These are phyloP conservation scores for Magallana gigas DNA, from an alignment of 1,140 invertebrate genomes.

Conservation along the genomic window DNA sequence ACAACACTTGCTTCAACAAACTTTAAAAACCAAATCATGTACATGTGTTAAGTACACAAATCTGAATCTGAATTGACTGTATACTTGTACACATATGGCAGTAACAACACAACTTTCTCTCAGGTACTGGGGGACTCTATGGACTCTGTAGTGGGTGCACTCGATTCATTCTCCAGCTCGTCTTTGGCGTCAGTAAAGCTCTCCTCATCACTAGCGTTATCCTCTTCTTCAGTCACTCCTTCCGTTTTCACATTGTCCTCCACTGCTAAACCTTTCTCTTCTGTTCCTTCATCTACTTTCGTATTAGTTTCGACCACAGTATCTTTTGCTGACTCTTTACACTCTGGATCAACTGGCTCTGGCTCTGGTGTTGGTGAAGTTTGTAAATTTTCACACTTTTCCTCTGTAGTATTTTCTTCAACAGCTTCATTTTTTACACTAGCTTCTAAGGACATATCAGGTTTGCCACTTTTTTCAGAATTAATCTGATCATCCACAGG, in stretches of 20 bases:
- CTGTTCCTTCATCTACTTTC: no score
- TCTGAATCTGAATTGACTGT: no score
- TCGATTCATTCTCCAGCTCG: conserved; percentile 14
- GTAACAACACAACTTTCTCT: background rate
- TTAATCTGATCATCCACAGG: background rate
- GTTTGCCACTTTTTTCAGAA: background rate
- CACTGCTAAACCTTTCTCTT: background rate
- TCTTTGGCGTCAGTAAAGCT: conserved; percentile 13
- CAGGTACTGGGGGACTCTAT: background rate
- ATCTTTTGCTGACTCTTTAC: background rate
- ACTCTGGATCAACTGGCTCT: background rate
- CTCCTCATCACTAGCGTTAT: conserved; percentile 10
- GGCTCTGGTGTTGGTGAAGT: background rate
- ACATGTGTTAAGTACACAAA: no score
- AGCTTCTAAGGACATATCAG: background rate
- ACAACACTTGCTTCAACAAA: background rate
- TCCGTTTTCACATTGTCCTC: background rate
- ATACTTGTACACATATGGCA: background rate
- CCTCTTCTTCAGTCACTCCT: background rate
- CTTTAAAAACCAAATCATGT: background rate
- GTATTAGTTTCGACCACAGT: no score
- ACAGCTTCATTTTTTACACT: conserved; percentile 6
- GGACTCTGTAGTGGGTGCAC: background rate
- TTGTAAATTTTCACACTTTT: background rate
- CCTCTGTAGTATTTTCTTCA: background rate